Evolutionary conservation across 1,140 invertebrate species (phyloP), one percentile per base, ranked within the genome.

Genomic region (Drosophila fuyamai): DNA sequence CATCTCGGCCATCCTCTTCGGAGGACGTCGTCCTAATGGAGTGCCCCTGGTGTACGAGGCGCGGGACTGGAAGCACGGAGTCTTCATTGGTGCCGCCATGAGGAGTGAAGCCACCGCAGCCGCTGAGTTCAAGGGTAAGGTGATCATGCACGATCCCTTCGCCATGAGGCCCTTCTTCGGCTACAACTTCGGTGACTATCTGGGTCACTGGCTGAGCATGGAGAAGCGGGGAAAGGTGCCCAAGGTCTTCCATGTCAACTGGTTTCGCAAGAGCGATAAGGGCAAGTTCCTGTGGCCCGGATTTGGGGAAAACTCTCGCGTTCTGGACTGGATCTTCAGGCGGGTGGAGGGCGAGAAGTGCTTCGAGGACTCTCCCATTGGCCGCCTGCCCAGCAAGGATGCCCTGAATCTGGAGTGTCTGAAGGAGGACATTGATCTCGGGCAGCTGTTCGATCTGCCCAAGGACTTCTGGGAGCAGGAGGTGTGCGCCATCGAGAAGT

Each of bases 111-210:
- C 98, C 1, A 99, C 98, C 1, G 98, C 98, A 29, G 98, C 98
- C 48, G 98, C 98, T 14, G 98, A 99, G 93, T 95, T 97, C 84
- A 97, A 96, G 93, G 96, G 94, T 6, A 97, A 97, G 93, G 93
- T 94, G 1, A 96, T 99, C 3, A 98, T 99, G 97, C 96, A 98
- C 83, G 98, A 99, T 94, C 98, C 98, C 16, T 98, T 98, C 92
- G 98, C 98, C 0, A 98, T 98, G 97, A 94, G 97, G 50, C 98
- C 98, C 41, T 99, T 99, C 94, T 98, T 98, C 89, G 98, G 98
- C 4, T 99, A 99, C 93, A 99, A 99, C 92, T 98, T 98, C 84
- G 98, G 98, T 6, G 94, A 98, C 71, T 99, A 99, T 90, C 93
- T 99, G 4, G 82, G 94, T 2, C 98, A 99, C 81, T 99, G 98